phyloP scores from a whole-genome alignment of 2,113 vertebrate species.

The Barnardius zonarius region DNA sequence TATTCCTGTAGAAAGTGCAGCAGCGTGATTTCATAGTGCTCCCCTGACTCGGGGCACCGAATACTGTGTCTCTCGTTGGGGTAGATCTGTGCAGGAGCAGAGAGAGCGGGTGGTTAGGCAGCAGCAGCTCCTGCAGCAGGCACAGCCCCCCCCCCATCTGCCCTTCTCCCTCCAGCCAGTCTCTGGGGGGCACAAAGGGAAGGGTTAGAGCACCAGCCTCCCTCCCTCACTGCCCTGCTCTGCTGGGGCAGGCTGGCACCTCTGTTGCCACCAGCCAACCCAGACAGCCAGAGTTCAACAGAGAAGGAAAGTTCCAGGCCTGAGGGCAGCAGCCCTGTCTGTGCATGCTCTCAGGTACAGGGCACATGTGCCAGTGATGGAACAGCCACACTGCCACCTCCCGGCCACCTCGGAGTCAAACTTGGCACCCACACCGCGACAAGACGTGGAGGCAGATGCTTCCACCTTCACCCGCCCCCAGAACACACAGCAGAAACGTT shows the following conservation, averaged over 20 bases:
- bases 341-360: not conserved
- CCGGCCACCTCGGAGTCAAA: not conserved
- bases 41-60: constrained; percentile 96
- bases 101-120: not conserved
- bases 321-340: not conserved
- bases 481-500: not conserved
- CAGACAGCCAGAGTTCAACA: not conserved
- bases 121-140: not conserved
- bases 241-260: not conserved
- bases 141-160: not conserved
- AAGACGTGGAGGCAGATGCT: not conserved
- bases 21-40: constrained; percentile 99
- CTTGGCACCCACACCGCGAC: accelerated
- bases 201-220: not conserved
- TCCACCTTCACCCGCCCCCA: not conserved
- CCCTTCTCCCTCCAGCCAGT: not conserved
- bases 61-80: constrained; percentile 99
- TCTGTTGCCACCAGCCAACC: not conserved
- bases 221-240: not conserved
- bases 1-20: constrained; percentile 98
- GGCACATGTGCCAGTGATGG: not conserved
- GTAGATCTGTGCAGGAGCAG: constrained; percentile 83
- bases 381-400: constrained; percentile 53
- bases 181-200: accelerated
- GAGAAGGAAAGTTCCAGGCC: constrained; percentile 8